Percentiles rank a stretch among this genome's conserved stretches.
Evolutionary conservation across 2,113 vertebrate genomes (phyloP).

Genomic region (Acinonyx jubatus): DNA sequence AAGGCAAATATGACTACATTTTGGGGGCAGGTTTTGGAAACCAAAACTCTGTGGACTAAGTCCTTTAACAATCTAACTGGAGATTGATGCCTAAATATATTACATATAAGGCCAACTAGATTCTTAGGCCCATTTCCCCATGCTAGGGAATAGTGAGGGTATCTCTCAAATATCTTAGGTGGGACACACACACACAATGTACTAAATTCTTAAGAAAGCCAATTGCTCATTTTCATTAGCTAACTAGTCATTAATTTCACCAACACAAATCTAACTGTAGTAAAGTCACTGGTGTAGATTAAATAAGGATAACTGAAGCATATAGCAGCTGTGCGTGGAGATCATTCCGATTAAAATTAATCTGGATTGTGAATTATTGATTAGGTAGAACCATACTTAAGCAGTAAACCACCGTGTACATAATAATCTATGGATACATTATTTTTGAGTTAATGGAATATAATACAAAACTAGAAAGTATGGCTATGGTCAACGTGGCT

Average conservation of each 20-base stretch:
- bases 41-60: background rate
- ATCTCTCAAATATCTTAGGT: background rate
- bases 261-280: background rate
- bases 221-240: background rate
- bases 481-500: background rate
- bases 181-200: no score
- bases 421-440: background rate
- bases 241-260: background rate
- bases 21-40: background rate
- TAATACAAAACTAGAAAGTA: background rate
- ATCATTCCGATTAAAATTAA: background rate
- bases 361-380: background rate
- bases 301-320: background rate
- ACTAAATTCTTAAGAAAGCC: background rate
- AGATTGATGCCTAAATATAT: background rate
- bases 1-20: background rate
- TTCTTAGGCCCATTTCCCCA: background rate
- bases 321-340: background rate
- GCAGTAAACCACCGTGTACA: background rate
- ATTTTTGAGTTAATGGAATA: background rate
- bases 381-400: background rate
- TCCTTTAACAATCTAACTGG: background rate
- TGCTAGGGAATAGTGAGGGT: fast-evolving
- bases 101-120: background rate
- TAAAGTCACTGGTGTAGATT: background rate